Percentiles rank a stretch among this genome's conserved stretches.
Evolutionary conservation across 1,140 invertebrate genomes (phyloP).

Genomic region (Bombus turneri): DNA sequence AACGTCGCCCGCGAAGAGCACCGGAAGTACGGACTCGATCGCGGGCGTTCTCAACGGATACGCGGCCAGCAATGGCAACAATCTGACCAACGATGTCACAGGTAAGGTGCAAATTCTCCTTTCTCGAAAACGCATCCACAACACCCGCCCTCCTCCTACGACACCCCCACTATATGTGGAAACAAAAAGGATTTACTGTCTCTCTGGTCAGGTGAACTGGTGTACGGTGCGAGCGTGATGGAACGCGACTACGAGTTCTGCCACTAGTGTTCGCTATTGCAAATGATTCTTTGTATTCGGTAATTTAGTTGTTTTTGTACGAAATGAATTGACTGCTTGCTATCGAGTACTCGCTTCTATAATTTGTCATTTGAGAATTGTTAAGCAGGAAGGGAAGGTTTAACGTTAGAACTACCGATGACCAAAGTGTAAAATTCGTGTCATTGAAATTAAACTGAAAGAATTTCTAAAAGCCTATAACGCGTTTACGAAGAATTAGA

Average conservation of each 20-base stretch:
- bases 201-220: slow-evolving; percentile 38
- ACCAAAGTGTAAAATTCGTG: neutral
- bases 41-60: slow-evolving; percentile 74
- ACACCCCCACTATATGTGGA: neutral
- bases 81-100: slow-evolving; percentile 76
- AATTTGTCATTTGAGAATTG: neutral
- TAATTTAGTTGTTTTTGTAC: neutral
- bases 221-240: slow-evolving; percentile 45
- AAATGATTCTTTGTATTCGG: neutral
- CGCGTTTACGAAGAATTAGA: neutral
- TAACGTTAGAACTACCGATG: neutral
- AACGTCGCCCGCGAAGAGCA: slow-evolving; percentile 74
- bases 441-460: neutral
- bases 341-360: neutral
- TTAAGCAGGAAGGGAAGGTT: neutral
- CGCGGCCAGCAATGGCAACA: slow-evolving; percentile 68
- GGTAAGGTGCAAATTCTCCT: slow-evolving; percentile 70
- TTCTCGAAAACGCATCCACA: slow-evolving; percentile 1
- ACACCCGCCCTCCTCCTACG: neutral
- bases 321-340: neutral
- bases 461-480: too few species aligned
- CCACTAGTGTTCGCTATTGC: neutral
- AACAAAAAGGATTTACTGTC: neutral
- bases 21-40: slow-evolving; percentile 73
- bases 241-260: slow-evolving; percentile 39